Base-by-base conservation (phyloP, 2,888 invertebrate genomes). In the Papilio protenor region DNA sequence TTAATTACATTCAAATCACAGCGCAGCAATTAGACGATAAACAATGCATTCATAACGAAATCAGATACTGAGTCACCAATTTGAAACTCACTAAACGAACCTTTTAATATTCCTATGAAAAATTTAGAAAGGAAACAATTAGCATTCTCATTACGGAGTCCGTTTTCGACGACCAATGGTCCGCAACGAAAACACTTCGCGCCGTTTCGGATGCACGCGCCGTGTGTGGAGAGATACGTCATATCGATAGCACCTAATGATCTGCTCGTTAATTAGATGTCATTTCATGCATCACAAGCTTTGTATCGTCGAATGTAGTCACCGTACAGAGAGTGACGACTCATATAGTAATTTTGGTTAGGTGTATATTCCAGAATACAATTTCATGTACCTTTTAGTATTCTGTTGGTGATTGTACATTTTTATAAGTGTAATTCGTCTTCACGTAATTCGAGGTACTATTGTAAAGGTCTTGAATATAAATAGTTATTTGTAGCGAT, bases 161-260 rank as follows among this genome's bases (percentile, higher is more conserved):
- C 77, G 74, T 81, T 85, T 85, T 85, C 81, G 81, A 87, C 81
- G 81, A 83, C 55, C 86, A 84, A 81, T 83, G 85, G 81, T 78
- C 82, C 83, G 82, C 73, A 78, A 77, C 79, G 79, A 81, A 83
- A 76, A 75, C 75, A 71, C 80, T 75, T 76, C 80, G 82, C 81
- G 80, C 79, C 77, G 80, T 81, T 80, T 77, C 76, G 76, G 79
- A 73, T 69, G 77, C 76, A 77, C 79, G 75, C 81, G 81, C 76
- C 79, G 79, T 79, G 75, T 79, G 75, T 73, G 80, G 77, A 78
- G 33, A 8, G 84, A 85, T 84, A 85, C 85, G 86, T 86, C 87
- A 86, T 88, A 89, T 87, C 87, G 87, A 89, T 88, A 84, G 84
- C 84, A 83, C 83, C 85, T 89, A 88, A 89, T 89, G 87, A 89